These are phyloP conservation scores for Phymanthus crucifer DNA, from an alignment of 92 coral and sea anemone species.

Conservation along the genomic window DNA sequence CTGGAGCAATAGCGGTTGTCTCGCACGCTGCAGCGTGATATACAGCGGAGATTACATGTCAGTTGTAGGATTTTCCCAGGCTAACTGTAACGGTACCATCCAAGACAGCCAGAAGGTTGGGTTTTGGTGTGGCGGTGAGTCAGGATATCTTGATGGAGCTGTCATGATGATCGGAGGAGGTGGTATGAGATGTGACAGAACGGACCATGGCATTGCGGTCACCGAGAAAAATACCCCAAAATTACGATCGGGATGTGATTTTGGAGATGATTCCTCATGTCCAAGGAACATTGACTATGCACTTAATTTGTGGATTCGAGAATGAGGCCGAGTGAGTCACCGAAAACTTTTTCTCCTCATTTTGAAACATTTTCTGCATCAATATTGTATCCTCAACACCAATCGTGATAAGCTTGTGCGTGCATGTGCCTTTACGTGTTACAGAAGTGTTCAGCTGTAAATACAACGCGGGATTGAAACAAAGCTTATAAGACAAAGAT, in stretches of 20 bases:
- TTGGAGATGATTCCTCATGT: not conserved
- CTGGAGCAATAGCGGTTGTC: conserved; percentile 48
- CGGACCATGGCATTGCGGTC: conserved; percentile 25
- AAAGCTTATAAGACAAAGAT: too few species aligned
- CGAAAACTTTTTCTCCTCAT: too few species aligned
- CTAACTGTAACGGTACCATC: conserved; percentile 26
- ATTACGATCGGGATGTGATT: conserved; percentile 14
- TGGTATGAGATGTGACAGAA: conserved; percentile 1
- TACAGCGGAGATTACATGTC: conserved; percentile 46
- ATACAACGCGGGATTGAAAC: too few species aligned
- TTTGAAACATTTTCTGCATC: too few species aligned
- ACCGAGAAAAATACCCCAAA: conserved; percentile 1
- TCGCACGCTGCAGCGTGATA: conserved; percentile 44
- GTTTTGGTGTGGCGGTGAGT: conserved; percentile 32
- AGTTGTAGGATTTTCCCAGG: conserved; percentile 30
- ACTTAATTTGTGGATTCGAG: not conserved
- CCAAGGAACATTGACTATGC: not conserved
- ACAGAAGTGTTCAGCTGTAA: too few species aligned
- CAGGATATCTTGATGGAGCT: conserved; percentile 14
- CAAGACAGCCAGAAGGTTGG: conserved; percentile 23
- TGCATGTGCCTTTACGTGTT: too few species aligned
- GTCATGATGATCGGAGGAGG: conserved; percentile 36
- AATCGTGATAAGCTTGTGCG: too few species aligned
- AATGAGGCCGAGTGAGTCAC: not conserved
- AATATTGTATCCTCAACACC: too few species aligned